Evolutionary conservation across 2,113 vertebrate species (phyloP).

Genomic region (Sturnira hondurensis): DNA sequence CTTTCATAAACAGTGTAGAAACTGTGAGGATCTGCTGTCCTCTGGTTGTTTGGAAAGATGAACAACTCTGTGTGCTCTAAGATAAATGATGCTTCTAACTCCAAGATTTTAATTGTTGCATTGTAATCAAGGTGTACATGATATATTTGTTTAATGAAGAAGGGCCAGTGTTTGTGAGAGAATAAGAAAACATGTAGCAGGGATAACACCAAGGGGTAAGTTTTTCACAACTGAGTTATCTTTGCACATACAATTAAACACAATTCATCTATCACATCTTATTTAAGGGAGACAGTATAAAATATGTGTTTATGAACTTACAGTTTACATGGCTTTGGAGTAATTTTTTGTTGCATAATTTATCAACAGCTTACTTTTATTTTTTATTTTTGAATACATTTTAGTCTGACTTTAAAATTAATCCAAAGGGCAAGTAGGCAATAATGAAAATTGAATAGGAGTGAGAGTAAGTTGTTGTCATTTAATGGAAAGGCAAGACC

Average conservation of each 20-base stretch:
- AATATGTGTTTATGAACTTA: neutral
- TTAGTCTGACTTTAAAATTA: slow-evolving; percentile 34
- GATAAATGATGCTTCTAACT: slow-evolving; percentile 37
- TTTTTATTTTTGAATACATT: neutral
- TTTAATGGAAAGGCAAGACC: neutral
- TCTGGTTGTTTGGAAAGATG: slow-evolving; percentile 33
- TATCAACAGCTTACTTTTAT: neutral
- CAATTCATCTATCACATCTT: neutral
- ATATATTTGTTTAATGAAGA: slow-evolving; percentile 56
- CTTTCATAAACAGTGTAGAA: neutral
- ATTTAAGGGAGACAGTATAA: neutral
- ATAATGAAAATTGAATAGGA: neutral
- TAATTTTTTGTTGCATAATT: slow-evolving; percentile 9
- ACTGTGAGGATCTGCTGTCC: neutral
- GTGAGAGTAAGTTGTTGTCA: neutral
- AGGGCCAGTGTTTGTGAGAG: neutral
- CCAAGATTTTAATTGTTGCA: slow-evolving; percentile 46
- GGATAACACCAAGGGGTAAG: neutral
- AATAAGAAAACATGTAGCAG: neutral
- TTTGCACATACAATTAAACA: neutral
- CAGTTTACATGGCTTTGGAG: neutral
- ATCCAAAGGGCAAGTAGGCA: neutral
- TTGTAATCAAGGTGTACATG: slow-evolving; percentile 40
- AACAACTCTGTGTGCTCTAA: neutral
- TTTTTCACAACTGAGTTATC: neutral